phyloP scores from a whole-genome alignment of 2,113 vertebrate species.

The Cacatua alba region DNA sequence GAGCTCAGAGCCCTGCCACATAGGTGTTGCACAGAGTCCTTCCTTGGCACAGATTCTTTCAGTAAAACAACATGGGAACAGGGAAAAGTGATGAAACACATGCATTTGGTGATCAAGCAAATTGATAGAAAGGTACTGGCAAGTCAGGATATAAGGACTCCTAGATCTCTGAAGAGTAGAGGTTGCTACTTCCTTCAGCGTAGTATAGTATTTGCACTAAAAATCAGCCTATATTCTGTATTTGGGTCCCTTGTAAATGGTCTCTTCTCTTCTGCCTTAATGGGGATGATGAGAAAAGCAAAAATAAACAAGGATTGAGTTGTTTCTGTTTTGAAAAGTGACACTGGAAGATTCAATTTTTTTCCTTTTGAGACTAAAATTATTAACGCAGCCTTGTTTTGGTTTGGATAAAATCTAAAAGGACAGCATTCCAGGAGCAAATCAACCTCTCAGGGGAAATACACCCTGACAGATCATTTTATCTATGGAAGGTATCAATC shows the following conservation, averaged over 20 bases:
- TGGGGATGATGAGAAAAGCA: background rate
- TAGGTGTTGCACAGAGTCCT: background rate
- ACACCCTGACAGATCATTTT: background rate
- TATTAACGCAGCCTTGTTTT: background rate
- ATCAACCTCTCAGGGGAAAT: background rate
- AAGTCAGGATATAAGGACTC: background rate
- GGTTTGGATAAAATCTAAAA: background rate
- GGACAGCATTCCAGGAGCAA: background rate
- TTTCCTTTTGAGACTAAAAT: background rate
- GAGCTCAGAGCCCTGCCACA: background rate
- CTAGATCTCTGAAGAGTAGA: background rate
- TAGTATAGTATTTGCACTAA: background rate
- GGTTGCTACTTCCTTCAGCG: background rate
- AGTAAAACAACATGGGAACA: background rate
- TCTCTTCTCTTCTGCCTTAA: background rate
- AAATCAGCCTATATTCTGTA: background rate
- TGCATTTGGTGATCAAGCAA: background rate
- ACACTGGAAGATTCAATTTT: background rate
- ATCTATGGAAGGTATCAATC: background rate
- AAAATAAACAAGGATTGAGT: background rate
- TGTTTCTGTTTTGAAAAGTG: background rate
- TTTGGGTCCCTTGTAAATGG: background rate
- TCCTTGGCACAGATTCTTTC: background rate
- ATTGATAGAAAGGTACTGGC: background rate
- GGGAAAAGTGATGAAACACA: fast-evolving